Base-by-base conservation (phyloP, 2,797 vertebrate genomes). In the Arnoldichthys spilopterus region DNA sequence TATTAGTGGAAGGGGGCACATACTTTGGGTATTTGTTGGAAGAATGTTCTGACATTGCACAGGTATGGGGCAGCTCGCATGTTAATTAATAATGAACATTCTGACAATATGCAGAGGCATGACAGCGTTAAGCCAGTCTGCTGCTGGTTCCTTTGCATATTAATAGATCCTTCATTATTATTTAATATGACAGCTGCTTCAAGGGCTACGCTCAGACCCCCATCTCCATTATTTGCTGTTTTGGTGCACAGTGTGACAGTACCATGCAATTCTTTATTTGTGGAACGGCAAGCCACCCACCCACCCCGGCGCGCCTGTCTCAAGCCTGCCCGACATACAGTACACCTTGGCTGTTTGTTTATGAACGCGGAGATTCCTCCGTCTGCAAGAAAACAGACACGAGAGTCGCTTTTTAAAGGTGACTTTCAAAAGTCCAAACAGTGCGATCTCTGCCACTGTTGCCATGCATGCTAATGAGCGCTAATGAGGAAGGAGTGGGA, bases 121-220 rank as follows among this genome's bases (percentile, higher is more conserved):
- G 93, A 93, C 94, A 94, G 94, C 93, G 90, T 94, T 94, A 94
- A 94, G 94, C 92, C 93, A 94, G 94, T 93, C 92, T 91, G 92
- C 93, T 93, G 92, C 93, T 92, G 94, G 91, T 94, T 94, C 91
- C 92, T 94, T 94, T 95, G 94, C 94, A 95, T 95, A 94, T 95
- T 95, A 95, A 95, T 95, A 95, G 93, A 95, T 93, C 92, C 92
- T 94, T 95, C 94, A 95, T 94, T 95, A 94, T 95, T 94, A 95
- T 95, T 95, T 95, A 94, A 95, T 95, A 94, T 95, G 94, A 95
- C 94, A 95, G 94, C 94, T 94, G 94, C 94, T 95, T 93, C 91
- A 89, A 94, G 93, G 94, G 94, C 94, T 93, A 93, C 90, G 92
- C 91, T 94, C 94, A 93, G 93, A 94, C 93, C 93, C 59, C 92